Percentiles rank a stretch among this genome's conserved stretches.
phyloP scores from a whole-genome alignment of 2,888 invertebrate species.

The Barypeithes pellucidus region DNA sequence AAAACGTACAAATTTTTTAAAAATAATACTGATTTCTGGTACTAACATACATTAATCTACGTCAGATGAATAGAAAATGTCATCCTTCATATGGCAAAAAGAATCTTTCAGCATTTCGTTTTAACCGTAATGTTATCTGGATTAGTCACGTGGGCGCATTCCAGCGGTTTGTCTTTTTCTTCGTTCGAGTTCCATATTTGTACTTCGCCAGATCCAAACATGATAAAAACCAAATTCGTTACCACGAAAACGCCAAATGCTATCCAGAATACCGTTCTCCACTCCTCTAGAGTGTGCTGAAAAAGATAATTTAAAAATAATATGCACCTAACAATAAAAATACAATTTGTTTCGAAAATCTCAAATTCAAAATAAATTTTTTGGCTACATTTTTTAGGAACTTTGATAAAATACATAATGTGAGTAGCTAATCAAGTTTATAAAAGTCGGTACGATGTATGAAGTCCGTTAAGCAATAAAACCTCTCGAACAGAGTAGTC shows the following conservation, averaged over 20 bases:
- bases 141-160: conserved; percentile 40
- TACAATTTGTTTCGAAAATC: background rate
- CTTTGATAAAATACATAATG: too few relatives aligned
- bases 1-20: too few relatives aligned
- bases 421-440: too few relatives aligned
- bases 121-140: conserved; percentile 37
- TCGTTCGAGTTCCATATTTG: conserved; percentile 58
- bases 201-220: conserved; percentile 68
- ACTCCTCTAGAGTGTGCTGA: conserved; percentile 77
- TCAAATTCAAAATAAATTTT: too few relatives aligned
- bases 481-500: too few relatives aligned
- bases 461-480: too few relatives aligned
- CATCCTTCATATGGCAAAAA: background rate
- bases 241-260: conserved; percentile 78
- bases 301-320: background rate
- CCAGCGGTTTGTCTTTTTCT: conserved; percentile 46
- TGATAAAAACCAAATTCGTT: conserved; percentile 78
- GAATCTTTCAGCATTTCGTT: conserved; percentile 38
- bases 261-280: conserved; percentile 88
- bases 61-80: background rate
- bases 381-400: too few relatives aligned
- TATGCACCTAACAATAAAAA: too few relatives aligned
- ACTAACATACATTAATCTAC: background rate
- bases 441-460: too few relatives aligned
- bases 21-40: background rate